These are phyloP conservation scores for Melanotaenia boesemani DNA, from an alignment of 2,797 vertebrate genomes.

Conservation along the genomic window DNA sequence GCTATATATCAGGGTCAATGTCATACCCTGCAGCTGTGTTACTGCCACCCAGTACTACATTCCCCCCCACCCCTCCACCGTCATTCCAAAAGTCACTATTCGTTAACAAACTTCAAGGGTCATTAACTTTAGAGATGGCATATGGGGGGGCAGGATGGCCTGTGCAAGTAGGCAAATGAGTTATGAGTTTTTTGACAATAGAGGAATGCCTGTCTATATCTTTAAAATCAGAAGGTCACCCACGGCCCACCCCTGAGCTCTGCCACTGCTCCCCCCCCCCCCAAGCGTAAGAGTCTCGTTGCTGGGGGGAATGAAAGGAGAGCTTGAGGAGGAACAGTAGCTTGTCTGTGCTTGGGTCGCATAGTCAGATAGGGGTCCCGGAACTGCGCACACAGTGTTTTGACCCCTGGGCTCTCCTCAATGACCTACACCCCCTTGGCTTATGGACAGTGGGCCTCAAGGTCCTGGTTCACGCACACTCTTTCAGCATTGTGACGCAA, in stretches of 20 bases:
- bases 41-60: conserved; percentile 43
- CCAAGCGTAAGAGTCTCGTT: conserved; percentile 46
- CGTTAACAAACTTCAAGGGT: conserved; percentile 74
- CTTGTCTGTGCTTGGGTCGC: conserved; percentile 72
- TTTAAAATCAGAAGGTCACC: conserved; percentile 83
- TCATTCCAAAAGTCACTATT: conserved; percentile 56
- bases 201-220: conserved; percentile 81
- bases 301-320: conserved; percentile 79
- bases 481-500: conserved; percentile 67
- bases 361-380: conserved; percentile 75
- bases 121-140: conserved; percentile 62
- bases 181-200: conserved; percentile 67
- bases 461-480: conserved; percentile 65
- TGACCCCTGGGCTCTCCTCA: conserved; percentile 77
- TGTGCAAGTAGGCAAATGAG: conserved; percentile 58
- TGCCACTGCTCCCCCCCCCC: conserved; percentile 35
- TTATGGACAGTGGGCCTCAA: conserved; percentile 65
- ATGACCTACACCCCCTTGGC: conserved; percentile 69
- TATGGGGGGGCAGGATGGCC: conserved; percentile 49
- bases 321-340: conserved; percentile 83
- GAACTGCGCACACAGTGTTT: conserved; percentile 84
- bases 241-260: conserved; percentile 66
- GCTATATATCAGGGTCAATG: conserved; percentile 66
- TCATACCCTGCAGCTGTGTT: conserved; percentile 72
- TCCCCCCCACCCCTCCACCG: conserved; percentile 14